Base-by-base conservation (phyloP, 1,140 invertebrate species). In the Diachasma alloeum region DNA sequence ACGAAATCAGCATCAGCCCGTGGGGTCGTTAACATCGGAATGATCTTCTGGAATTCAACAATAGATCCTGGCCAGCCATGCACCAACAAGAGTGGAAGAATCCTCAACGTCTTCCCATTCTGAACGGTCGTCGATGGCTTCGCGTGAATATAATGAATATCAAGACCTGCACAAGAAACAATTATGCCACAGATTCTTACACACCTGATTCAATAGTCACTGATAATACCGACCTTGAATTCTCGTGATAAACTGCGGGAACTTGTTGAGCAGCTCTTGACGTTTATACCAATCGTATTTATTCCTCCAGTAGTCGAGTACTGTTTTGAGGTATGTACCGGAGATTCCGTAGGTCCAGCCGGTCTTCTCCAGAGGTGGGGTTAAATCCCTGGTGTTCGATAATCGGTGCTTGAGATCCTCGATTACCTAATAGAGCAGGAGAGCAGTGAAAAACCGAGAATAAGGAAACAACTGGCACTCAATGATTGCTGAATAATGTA, bases 1-100 rank as follows among this genome's bases (percentile, higher is more conserved):
- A 95, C 94, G 76, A 94, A 93, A 74, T 94, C 90, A 13, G 88
- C 85, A 6, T 89, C 90, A 0, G 87, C 77, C 75, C 88, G 87
- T 0, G 91, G 90, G 9, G 89, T 92, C 0, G 92, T 94, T 11
- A 97, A 81, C 22, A 94, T 46, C 0, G 95, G 95, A 76, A 96
- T 93, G 0, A 96, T 90, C 81, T 96, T 94, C 79, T 95, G 94
- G 85, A 97, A 97, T 86, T 98, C 96, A 10, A 94, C 90, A 2
- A 97, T 91, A 0, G 95, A 96, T 31, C 97, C 96, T 2, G 97
- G 97, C 97, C 97, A 98, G 15, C 97, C 97, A 83, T 98, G 96
- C 4, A 96, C 81, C 0, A 98, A 24, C 0, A 98, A 82, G 22
- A 97, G 56, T 0, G 95, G 95, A 3, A 94, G 78, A 0, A 96